Percentiles rank a stretch among this genome's conserved stretches.
Evolutionary conservation across 2,888 invertebrate genomes (phyloP).

Genomic region (Uloborus plumipes): DNA sequence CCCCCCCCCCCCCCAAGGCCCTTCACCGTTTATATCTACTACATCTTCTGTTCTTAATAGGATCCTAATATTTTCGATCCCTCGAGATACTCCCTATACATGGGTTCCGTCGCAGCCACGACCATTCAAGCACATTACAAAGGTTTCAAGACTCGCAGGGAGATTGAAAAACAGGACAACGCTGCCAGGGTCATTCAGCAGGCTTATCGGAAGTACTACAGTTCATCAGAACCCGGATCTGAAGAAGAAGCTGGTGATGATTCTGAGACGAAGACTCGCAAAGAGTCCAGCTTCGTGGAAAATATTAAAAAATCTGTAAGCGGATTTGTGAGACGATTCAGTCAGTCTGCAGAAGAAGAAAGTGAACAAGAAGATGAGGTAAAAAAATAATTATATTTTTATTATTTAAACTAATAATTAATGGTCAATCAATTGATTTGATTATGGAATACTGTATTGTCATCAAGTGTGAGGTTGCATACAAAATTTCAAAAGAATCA

Average conservation of each 20-base stretch:
- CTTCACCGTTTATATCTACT: too few relatives aligned
- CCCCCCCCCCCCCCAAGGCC: too few relatives aligned
- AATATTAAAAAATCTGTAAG: constrained; percentile 15
- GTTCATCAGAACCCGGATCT: too few relatives aligned
- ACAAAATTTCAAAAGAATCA: too few relatives aligned
- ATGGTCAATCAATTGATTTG: too few relatives aligned
- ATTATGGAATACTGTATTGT: too few relatives aligned
- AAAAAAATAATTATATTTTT: not conserved
- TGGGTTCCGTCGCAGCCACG: constrained; percentile 31
- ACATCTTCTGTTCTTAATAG: constrained; percentile 4
- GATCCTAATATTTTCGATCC: constrained; percentile 51
- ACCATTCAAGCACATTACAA: constrained; percentile 43
- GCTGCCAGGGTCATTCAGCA: constrained; percentile 14
- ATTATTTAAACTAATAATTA: too few relatives aligned
- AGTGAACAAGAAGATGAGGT: not conserved
- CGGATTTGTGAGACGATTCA: not conserved
- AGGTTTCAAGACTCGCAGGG: constrained; percentile 10
- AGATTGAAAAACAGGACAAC: not conserved
- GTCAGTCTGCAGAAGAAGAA: not conserved
- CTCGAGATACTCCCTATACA: constrained; percentile 16
- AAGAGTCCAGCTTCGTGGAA: not conserved
- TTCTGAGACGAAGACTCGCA: too few relatives aligned
- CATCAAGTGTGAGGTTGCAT: too few relatives aligned
- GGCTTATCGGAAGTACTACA: not conserved
- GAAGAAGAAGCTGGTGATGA: too few relatives aligned